Base-by-base conservation (phyloP, 2,113 vertebrate genomes). In the Pseudopipra pipra region DNA sequence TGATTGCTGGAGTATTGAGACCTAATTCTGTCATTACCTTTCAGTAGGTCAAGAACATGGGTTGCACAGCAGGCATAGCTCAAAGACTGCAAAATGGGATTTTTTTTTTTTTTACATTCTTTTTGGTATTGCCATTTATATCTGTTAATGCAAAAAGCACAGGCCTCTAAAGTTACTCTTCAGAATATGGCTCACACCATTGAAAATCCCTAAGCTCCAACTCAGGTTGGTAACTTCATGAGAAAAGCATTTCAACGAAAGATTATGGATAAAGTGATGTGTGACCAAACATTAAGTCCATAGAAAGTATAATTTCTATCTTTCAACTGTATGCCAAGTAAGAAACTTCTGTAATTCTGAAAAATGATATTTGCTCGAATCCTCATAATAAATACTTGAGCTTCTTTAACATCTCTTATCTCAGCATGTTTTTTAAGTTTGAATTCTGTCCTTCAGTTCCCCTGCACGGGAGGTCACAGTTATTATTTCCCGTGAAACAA, bases 1-100 rank as follows among this genome's bases (percentile, higher is more conserved):
- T 94, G 95, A 75, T 62, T 97, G 94, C 91, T 97, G 73, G 62
- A 77, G 88, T 93, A 72, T 80, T 91, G 91, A 93, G 90, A 44
- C 65, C 75, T 91, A 75, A 86, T 61, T 87, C 54, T 72, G 55
- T 82, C 76, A 82, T 96, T 93, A 90, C 65, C 83, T 95, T 95
- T 86, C 44, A 71, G 88, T 27, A 90, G 93, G 86, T 93, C 90
- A 79, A 71, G 90, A 91, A 46, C 47, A 6, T 35, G 77, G 44
- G 43, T 68, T 95, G 39, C 12, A 49, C 5, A 1, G 81, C 61
- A 67, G 65, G 43, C 72, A 73, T 52, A 79, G 73, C 41, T 41
- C 65, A 82, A 87, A 87, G 59, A 33, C 55, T 94, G 37, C 62
- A 89, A 78, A 95, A 92, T 28, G 35, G 35, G 61, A 11, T 17